Percentiles rank a stretch among this genome's conserved stretches.
These are phyloP conservation scores for Troides aeacus DNA, from an alignment of 2,888 invertebrate genomes.

Conservation along the genomic window DNA sequence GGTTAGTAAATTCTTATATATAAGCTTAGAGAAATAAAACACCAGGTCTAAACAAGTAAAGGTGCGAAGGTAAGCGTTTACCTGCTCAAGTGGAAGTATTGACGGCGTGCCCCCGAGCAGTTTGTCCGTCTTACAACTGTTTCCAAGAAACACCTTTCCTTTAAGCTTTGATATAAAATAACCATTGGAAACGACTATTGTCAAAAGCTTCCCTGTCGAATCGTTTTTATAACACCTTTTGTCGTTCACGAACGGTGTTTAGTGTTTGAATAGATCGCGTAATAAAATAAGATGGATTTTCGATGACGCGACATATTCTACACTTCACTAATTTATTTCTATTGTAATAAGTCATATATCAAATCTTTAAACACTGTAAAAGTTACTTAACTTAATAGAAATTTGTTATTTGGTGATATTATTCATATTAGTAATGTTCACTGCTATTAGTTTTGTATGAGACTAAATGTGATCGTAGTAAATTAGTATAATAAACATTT, in stretches of 20 bases:
- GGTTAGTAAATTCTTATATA: background rate
- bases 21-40: background rate
- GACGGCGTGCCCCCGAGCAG: constrained; percentile 17
- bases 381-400: too few relatives aligned
- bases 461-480: too few relatives aligned
- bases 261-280: constrained; percentile 8
- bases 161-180: constrained; percentile 17
- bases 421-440: too few relatives aligned
- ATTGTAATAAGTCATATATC: background rate
- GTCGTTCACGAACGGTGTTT: constrained; percentile 3
- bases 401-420: too few relatives aligned
- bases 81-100: constrained; percentile 33
- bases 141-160: constrained; percentile 21
- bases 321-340: background rate
- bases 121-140: constrained; percentile 12
- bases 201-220: constrained; percentile 9
- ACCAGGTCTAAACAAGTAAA: constrained; percentile 22
- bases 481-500: too few relatives aligned
- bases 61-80: constrained; percentile 33
- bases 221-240: constrained; percentile 16
- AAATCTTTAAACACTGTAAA: background rate
- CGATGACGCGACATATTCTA: background rate
- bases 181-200: constrained; percentile 14
- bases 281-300: background rate
- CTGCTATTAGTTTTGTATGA: too few relatives aligned